Evolutionary conservation across 2,797 vertebrate species (phyloP).

Genomic region (Avahi laniger): DNA sequence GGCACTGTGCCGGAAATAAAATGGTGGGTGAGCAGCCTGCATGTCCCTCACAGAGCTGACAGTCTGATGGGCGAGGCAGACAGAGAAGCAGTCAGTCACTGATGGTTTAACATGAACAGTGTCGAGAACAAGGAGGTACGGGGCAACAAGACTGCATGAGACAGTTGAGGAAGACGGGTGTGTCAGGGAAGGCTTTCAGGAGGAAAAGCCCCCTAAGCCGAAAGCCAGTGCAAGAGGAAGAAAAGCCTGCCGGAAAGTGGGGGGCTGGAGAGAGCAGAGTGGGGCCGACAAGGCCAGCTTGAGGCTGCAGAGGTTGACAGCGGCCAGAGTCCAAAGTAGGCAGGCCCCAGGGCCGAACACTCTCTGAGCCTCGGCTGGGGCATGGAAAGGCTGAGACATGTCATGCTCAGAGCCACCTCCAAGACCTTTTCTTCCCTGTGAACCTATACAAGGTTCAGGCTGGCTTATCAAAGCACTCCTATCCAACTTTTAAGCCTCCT

Average conservation of each 20-base stretch:
- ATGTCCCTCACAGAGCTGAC: background rate
- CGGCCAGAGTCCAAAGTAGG: background rate
- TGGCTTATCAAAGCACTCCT: background rate
- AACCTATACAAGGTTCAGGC: background rate
- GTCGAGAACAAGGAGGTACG: background rate
- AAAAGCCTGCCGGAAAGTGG: background rate
- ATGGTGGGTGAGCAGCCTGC: background rate
- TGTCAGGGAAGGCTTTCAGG: background rate
- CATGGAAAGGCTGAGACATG: background rate
- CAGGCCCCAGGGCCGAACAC: rapidly evolving
- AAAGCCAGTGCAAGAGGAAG: background rate
- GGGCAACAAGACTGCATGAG: rapidly evolving
- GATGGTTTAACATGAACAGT: background rate
- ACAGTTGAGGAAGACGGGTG: background rate
- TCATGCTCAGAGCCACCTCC: background rate
- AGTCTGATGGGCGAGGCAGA: background rate
- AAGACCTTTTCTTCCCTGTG: background rate
- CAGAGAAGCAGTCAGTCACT: background rate
- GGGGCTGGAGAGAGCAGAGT: background rate
- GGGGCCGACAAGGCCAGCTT: background rate
- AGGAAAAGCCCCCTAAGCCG: background rate
- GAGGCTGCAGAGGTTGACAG: background rate
- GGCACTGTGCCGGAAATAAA: background rate
- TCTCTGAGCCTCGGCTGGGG: background rate
- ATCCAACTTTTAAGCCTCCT: background rate